Base-by-base conservation (phyloP, 2,113 vertebrate genomes). In the Mesitornis unicolor region DNA sequence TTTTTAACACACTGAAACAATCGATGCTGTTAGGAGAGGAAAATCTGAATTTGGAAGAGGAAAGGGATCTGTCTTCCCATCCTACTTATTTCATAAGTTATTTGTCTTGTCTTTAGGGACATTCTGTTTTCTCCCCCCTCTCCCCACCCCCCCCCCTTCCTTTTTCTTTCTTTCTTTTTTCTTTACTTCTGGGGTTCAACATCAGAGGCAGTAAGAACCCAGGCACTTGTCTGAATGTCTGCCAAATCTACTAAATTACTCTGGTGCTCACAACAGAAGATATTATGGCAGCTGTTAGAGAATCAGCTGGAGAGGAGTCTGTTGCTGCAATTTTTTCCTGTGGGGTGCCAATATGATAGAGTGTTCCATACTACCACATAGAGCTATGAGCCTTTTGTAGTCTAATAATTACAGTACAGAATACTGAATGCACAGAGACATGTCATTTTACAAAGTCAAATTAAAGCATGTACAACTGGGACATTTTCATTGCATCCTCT, bases 281-380 rank as follows among this genome's bases (percentile, higher is more conserved):
- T 76, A 6, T 9, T 56, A 28, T 65, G 89, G 91, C 86, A 92
- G 71, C 31, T 90, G 87, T 70, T 86, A 91, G 87, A 57, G 80
- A 77, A 86, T 69, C 89, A 90, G 86, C 86, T 88, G 95, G 79
- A 85, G 91, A 70, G 38, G 75, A 80, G 53, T 38, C 69, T 76
- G 76, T 26, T 83, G 76, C 54, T 94, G 71, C 83, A 76, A 1
- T 84, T 60, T 92, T 92, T 77, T 89, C 71, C 86, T 65, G 84
- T 77, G 91, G 89, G 80, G 80, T 86, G 64, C 84, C 80, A 69
- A 68, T 48, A 94, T 69, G 95, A 90, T 73, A 71, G 91, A 90
- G 54, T 40, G 65, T 77, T 94, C 87, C 13, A 4, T 7, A 50
- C 4, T 25, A 69, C 59, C 89, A 57, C 57, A 14, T 12, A 13